These are phyloP conservation scores for Lycaon pictus DNA, from an alignment of 2,113 vertebrate genomes.

Conservation along the genomic window DNA sequence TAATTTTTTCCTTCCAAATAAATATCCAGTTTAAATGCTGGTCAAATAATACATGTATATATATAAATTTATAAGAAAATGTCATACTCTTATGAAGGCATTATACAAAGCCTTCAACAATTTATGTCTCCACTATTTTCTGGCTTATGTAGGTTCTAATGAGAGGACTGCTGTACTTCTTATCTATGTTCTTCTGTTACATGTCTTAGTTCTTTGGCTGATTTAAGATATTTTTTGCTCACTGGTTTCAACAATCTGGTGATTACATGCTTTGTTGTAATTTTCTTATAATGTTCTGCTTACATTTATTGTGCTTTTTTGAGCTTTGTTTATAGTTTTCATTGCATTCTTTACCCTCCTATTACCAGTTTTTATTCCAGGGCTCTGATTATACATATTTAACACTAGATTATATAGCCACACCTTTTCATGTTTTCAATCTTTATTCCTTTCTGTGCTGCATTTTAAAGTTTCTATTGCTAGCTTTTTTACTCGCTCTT, in stretches of 20 bases:
- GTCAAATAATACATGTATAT: background rate
- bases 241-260: background rate
- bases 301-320: background rate
- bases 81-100: background rate
- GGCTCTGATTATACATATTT: background rate
- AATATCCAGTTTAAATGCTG: background rate
- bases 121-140: background rate
- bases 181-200: background rate
- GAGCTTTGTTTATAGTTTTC: background rate
- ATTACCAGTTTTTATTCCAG: background rate
- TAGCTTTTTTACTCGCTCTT: background rate
- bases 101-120: background rate
- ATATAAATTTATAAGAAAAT: background rate
- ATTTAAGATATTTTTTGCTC: background rate
- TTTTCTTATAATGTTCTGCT: background rate
- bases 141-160: background rate
- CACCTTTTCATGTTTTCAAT: background rate
- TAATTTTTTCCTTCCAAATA: background rate
- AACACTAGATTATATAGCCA: background rate
- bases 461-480: background rate
- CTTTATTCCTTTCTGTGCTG: background rate
- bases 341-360: background rate
- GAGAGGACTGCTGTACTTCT: background rate
- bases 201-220: background rate
- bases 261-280: background rate